These are phyloP conservation scores for Eutrigla gurnardus DNA, from an alignment of 2,797 vertebrate genomes.

Conservation along the genomic window DNA sequence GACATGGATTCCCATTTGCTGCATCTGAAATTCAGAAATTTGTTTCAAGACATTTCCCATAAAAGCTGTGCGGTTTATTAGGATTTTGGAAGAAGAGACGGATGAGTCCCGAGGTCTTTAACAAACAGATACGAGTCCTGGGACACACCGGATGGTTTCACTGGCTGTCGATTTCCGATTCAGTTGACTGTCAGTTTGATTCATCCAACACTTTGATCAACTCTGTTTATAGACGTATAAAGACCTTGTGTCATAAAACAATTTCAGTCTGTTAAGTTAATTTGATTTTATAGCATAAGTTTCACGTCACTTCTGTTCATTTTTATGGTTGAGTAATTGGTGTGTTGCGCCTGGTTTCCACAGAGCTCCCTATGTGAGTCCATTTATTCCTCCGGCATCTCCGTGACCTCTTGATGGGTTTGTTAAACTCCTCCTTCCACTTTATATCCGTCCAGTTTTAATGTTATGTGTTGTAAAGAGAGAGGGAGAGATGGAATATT, in stretches of 20 bases:
- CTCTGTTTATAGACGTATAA: slow-evolving; percentile 50
- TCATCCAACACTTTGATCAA: slow-evolving; percentile 52
- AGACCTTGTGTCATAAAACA: slow-evolving; percentile 50
- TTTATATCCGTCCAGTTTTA: too few species aligned
- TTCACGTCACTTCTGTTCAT: slow-evolving; percentile 38
- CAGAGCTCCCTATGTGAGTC: too few species aligned
- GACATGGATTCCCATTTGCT: slow-evolving; percentile 37
- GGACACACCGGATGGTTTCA: slow-evolving; percentile 35
- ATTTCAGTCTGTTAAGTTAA: slow-evolving; percentile 28
- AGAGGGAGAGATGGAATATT: too few species aligned
- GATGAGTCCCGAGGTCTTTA: slow-evolving; percentile 33
- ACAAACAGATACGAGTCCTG: slow-evolving; percentile 48
- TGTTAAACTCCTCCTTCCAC: too few species aligned
- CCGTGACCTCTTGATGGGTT: too few species aligned
- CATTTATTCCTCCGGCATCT: too few species aligned
- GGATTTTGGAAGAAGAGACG: slow-evolving; percentile 13
- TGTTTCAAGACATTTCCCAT: slow-evolving; percentile 19
- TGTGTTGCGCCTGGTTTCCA: too few species aligned
- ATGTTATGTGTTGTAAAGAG: too few species aligned
- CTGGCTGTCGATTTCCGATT: slow-evolving; percentile 35
- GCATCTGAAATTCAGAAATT: slow-evolving; percentile 33
- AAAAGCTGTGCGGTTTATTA: slow-evolving; percentile 56
- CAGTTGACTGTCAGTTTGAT: slow-evolving; percentile 48
- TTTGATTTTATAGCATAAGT: slow-evolving; percentile 23
- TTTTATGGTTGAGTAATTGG: slow-evolving; percentile 9